phyloP scores from a whole-genome alignment of 2,113 vertebrate genomes.

The Struthidea cinerea region DNA sequence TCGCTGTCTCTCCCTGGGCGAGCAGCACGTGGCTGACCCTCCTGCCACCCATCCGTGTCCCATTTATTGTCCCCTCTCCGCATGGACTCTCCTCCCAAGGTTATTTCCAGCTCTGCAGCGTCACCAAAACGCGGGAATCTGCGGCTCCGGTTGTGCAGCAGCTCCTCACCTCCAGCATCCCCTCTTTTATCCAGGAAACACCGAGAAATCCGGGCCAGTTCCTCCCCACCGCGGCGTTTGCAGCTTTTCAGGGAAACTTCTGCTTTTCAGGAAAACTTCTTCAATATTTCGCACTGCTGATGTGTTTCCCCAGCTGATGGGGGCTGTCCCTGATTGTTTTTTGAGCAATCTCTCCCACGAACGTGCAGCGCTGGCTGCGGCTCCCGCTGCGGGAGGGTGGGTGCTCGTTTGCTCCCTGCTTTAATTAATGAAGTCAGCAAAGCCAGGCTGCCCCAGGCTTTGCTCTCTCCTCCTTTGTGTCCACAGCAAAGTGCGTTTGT shows the following conservation, averaged over 20 bases:
- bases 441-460: accelerated
- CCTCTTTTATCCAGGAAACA: not conserved
- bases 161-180: not conserved
- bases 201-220: accelerated
- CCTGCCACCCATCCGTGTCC: not conserved
- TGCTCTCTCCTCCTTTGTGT: accelerated
- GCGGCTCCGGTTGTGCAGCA: not conserved
- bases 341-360: accelerated
- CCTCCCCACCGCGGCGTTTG: accelerated
- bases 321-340: not conserved
- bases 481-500: not conserved
- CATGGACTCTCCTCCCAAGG: not conserved
- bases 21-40: not conserved
- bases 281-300: accelerated
- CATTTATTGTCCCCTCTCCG: accelerated
- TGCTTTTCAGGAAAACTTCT: not conserved
- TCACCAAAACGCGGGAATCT: not conserved
- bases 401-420: not conserved
- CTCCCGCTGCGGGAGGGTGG: accelerated
- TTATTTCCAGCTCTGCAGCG: not conserved
- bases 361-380: accelerated
- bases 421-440: not conserved
- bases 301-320: not conserved
- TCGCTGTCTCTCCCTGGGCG: not conserved
- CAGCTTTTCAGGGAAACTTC: not conserved